phyloP scores from a whole-genome alignment of 2,113 vertebrate genomes.

The Mirounga angustirostris region DNA sequence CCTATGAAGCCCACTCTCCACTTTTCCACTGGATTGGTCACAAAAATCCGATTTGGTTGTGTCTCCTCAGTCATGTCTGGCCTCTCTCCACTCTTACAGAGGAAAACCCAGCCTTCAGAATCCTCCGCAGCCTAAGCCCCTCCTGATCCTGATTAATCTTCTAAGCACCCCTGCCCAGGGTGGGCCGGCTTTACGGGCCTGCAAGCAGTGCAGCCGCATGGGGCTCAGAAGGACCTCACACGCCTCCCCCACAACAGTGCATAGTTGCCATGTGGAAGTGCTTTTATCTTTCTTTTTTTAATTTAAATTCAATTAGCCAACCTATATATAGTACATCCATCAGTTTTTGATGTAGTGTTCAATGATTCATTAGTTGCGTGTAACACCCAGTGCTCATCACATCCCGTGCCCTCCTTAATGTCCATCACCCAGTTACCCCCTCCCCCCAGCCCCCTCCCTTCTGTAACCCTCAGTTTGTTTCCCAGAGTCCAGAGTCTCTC shows the following conservation, averaged over 20 bases:
- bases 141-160: background rate
- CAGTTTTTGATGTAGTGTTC: too few relatives aligned
- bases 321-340: too few relatives aligned
- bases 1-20: background rate
- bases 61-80: background rate
- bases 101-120: background rate
- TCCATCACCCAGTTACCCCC: too few relatives aligned
- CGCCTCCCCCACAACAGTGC: accelerated
- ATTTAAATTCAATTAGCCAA: too few relatives aligned
- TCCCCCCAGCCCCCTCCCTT: too few relatives aligned
- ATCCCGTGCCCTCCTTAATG: too few relatives aligned
- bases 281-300: background rate
- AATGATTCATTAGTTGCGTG: too few relatives aligned
- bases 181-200: background rate
- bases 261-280: background rate
- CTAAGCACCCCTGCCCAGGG: too few relatives aligned
- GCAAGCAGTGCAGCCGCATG: too few relatives aligned
- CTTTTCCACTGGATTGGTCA: background rate
- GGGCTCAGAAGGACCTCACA: background rate
- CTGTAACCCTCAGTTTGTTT: too few relatives aligned
- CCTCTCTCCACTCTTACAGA: background rate
- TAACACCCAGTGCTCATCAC: too few relatives aligned
- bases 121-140: background rate
- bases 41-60: background rate
- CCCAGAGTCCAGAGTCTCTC: too few relatives aligned